These are phyloP conservation scores for Ethmia dodecea DNA, from an alignment of 2,888 invertebrate genomes.

Conservation along the genomic window DNA sequence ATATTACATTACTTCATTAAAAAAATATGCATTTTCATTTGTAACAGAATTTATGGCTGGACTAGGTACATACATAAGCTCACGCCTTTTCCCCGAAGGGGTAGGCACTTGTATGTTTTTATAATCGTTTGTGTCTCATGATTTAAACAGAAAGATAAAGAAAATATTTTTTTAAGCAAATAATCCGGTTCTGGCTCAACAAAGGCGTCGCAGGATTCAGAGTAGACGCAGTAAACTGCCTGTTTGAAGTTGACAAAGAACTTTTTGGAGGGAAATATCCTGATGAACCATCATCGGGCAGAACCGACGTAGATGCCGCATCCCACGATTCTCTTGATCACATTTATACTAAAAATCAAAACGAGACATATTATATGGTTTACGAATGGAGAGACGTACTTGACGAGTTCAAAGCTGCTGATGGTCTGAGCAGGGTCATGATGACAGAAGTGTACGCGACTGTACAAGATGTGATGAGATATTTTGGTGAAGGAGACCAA, in stretches of 20 bases:
- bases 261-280: conserved; percentile 57
- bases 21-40: neutral
- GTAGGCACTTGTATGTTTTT: neutral
- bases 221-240: conserved; percentile 84
- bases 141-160: neutral
- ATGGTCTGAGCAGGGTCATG: conserved; percentile 77
- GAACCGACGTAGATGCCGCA: conserved; percentile 52
- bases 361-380: conserved; percentile 80
- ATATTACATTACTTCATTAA: neutral
- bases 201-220: conserved; percentile 93
- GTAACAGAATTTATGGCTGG: neutral
- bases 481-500: conserved; percentile 77
- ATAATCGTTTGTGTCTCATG: no score
- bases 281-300: conserved; percentile 76
- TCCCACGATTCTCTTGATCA: conserved; percentile 78
- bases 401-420: conserved; percentile 72
- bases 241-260: conserved; percentile 77
- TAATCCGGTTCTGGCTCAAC: conserved; percentile 87
- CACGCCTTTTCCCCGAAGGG: neutral
- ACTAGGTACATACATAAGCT: neutral
- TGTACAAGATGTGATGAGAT: conserved; percentile 78
- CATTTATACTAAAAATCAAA: conserved; percentile 79
- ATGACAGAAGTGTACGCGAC: conserved; percentile 87
- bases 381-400: conserved; percentile 80
- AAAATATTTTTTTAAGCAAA: conserved; percentile 53